Evolutionary conservation across 2,888 invertebrate genomes (phyloP).

Genomic region (Hemicrepidius hirtus): DNA sequence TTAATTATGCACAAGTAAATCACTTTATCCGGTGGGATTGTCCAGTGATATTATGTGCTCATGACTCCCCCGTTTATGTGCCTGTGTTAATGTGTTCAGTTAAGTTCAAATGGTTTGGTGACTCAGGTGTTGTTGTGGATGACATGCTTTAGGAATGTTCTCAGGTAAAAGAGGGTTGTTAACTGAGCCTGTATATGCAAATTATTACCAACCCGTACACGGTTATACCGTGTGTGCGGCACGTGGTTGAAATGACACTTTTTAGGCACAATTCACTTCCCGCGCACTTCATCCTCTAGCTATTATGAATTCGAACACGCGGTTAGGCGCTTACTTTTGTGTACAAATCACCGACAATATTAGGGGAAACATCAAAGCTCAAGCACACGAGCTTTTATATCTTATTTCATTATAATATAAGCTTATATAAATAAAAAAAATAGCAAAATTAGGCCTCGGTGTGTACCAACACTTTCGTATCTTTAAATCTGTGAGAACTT

Average conservation of each 20-base stretch:
- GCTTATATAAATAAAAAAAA: too few relatives aligned
- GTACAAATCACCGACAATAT: background rate
- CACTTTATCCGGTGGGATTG: conserved; percentile 46
- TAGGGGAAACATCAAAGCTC: background rate
- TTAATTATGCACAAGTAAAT: conserved; percentile 15
- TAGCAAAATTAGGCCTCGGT: too few relatives aligned
- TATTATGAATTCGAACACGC: conserved; percentile 18
- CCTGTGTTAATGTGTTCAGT: conserved; percentile 63
- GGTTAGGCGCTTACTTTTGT: conserved; percentile 20
- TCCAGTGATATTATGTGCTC: conserved; percentile 66
- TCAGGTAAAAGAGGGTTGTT: conserved; percentile 62
- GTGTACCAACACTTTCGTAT: too few relatives aligned
- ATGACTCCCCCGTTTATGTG: conserved; percentile 61
- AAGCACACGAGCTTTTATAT: background rate
- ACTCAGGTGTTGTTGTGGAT: conserved; percentile 66
- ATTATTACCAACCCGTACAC: conserved; percentile 34
- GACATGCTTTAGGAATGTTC: conserved; percentile 66
- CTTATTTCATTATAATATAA: background rate
- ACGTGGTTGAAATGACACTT: conserved; percentile 46
- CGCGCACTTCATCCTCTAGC: conserved; percentile 14
- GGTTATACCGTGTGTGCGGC: too few relatives aligned
- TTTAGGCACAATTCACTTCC: conserved; percentile 25
- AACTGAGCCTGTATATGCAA: conserved; percentile 43
- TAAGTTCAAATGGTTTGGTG: conserved; percentile 61
- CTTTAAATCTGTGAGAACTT: too few relatives aligned